Percentiles rank a stretch among this genome's conserved stretches.
phyloP scores from a whole-genome alignment of 1,140 invertebrate species.

The Formica selysi region DNA sequence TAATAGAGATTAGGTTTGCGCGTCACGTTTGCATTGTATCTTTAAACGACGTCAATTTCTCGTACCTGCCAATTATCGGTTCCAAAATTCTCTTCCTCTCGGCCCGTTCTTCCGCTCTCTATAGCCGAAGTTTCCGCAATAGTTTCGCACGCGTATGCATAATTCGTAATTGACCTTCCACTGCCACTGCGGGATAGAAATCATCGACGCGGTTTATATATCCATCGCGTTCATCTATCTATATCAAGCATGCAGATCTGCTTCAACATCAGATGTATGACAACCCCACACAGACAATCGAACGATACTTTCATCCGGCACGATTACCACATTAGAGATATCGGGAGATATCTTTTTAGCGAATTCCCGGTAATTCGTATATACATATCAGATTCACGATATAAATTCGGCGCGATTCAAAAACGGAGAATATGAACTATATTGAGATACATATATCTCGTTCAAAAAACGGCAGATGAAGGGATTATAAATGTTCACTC shows the following conservation, averaged over 20 bases:
- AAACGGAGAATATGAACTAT: too few species aligned
- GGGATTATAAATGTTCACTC: neutral
- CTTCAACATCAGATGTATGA: neutral
- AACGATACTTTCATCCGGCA: neutral
- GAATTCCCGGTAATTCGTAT: too few species aligned
- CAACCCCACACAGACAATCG: neutral
- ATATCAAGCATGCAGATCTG: neutral
- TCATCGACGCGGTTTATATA: constrained; percentile 55
- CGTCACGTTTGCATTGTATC: constrained; percentile 64
- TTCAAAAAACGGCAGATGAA: neutral
- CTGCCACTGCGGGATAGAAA: constrained; percentile 45
- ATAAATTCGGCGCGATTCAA: too few species aligned
- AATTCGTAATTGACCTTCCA: constrained; percentile 65
- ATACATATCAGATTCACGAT: too few species aligned
- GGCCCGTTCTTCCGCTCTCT: constrained; percentile 38
- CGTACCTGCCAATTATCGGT: constrained; percentile 58
- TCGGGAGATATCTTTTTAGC: neutral
- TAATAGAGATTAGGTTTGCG: constrained; percentile 47
- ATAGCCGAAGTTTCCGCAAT: constrained; percentile 63
- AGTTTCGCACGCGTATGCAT: constrained; percentile 66
- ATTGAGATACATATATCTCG: neutral
- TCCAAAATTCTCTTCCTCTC: constrained; percentile 22
- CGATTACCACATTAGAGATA: neutral
- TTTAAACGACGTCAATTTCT: constrained; percentile 69
- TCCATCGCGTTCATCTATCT: neutral